A percentile compares a stretch with the other conserved stretches of the same genome.
phyloP scores from a whole-genome alignment of 2,113 vertebrate species.

The Mola mola region DNA sequence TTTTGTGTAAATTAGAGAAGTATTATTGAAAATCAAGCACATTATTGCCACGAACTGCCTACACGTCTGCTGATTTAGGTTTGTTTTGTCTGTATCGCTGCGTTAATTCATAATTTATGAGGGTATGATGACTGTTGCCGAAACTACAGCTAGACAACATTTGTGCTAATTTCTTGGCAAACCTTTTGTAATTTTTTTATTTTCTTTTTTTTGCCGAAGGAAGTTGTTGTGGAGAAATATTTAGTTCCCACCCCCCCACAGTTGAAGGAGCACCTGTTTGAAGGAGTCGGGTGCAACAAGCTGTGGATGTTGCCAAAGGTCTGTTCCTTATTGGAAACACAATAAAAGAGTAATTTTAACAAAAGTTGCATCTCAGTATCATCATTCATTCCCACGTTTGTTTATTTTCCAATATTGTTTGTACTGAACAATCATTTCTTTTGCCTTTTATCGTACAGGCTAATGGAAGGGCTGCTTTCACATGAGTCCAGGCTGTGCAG shows the following conservation, averaged over 20 bases:
- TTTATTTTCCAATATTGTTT: background rate
- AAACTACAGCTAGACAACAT: slow-evolving; percentile 19
- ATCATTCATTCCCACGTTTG: background rate
- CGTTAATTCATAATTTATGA: slow-evolving; percentile 35
- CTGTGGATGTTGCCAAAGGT: slow-evolving; percentile 54
- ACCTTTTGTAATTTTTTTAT: slow-evolving; percentile 1
- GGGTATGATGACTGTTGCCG: slow-evolving; percentile 28
- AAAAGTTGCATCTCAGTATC: slow-evolving; percentile 1
- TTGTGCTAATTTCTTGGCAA: slow-evolving; percentile 21
- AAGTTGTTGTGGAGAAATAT: background rate
- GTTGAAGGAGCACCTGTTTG: slow-evolving; percentile 46
- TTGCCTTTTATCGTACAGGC: too few species aligned
- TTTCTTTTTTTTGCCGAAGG: slow-evolving; percentile 2
- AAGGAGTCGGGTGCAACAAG: slow-evolving; percentile 53
- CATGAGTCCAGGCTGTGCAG: too few species aligned
- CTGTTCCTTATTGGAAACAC: slow-evolving; percentile 47
- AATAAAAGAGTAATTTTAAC: slow-evolving; percentile 64
- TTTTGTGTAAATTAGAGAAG: too few species aligned
- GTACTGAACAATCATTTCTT: background rate
- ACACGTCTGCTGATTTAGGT: slow-evolving; percentile 27
- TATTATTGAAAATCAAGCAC: slow-evolving; percentile 25
- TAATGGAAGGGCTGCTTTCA: too few species aligned
- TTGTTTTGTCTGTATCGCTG: slow-evolving; percentile 25
- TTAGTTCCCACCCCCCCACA: slow-evolving; percentile 12
- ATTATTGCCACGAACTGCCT: slow-evolving; percentile 31